These are phyloP conservation scores for Leontocebus nigricollis DNA, from an alignment of 2,797 vertebrate genomes.

Conservation along the genomic window DNA sequence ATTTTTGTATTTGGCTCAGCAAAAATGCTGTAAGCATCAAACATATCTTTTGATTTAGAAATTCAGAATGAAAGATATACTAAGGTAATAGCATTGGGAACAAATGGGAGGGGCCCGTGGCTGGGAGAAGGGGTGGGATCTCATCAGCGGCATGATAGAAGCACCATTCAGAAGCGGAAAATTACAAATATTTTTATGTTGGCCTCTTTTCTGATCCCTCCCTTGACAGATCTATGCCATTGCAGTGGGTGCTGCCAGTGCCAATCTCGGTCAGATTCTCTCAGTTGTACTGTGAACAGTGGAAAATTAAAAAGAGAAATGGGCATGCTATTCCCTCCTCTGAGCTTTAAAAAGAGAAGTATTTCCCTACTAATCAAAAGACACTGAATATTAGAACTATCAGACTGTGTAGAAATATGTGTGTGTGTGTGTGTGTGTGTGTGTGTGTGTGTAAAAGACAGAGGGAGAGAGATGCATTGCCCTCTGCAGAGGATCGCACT, in stretches of 20 bases:
- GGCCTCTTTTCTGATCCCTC: slow-evolving; percentile 69
- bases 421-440: neutral
- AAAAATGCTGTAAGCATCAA: neutral
- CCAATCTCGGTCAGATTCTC: slow-evolving; percentile 63
- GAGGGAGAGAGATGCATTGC: neutral
- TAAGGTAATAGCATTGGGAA: neutral
- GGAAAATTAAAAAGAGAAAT: slow-evolving; percentile 71
- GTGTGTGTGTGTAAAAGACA: neutral
- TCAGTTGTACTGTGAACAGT: slow-evolving; percentile 28
- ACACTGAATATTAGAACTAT: neutral
- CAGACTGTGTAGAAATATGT: neutral
- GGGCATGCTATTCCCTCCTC: neutral
- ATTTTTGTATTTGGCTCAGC: slow-evolving; percentile 10
- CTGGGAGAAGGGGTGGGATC: neutral
- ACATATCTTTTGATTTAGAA: neutral
- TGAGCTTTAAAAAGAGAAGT: neutral
- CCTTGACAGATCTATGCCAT: slow-evolving; percentile 71
- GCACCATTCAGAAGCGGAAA: slow-evolving; percentile 24
- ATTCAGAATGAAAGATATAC: slow-evolving; percentile 39
- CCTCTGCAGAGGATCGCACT: fast-evolving
- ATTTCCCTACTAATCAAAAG: neutral
- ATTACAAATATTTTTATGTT: slow-evolving; percentile 42
- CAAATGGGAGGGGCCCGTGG: neutral
- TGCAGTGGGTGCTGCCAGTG: slow-evolving; percentile 47
- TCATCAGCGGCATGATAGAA: neutral